A percentile compares a stretch with the other conserved stretches of the same genome.
phyloP scores from a whole-genome alignment of 2,888 invertebrate species.

The Xiphydria camelus region DNA sequence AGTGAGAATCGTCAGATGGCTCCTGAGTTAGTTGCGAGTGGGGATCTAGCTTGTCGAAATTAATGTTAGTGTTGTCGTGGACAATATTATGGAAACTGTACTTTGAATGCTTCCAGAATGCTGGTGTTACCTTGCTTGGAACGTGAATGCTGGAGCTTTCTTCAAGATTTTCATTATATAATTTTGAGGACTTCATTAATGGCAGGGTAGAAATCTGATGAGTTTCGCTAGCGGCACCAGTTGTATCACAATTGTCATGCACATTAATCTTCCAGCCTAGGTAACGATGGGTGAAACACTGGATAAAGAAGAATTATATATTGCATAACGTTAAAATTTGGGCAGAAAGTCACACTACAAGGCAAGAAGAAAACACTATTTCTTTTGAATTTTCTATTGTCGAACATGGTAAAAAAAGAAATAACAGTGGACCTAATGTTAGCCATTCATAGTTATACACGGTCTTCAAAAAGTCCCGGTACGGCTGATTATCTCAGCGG shows the following conservation, averaged over 20 bases:
- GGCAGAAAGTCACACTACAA: too few relatives aligned
- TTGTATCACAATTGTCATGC: slow-evolving; percentile 75
- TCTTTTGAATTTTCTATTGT: too few relatives aligned
- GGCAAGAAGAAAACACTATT: too few relatives aligned
- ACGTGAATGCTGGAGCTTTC: slow-evolving; percentile 44
- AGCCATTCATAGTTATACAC: too few relatives aligned
- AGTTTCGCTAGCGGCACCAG: slow-evolving; percentile 63
- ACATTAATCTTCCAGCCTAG: slow-evolving; percentile 96
- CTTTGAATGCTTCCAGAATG: slow-evolving; percentile 38
- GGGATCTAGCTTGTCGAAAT: neutral
- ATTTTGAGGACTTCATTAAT: too few relatives aligned
- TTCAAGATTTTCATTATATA: slow-evolving; percentile 45
- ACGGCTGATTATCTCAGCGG: too few relatives aligned
- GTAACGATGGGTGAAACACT: slow-evolving; percentile 92
- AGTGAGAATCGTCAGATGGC: slow-evolving; percentile 36
- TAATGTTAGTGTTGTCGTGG: slow-evolving; percentile 13
- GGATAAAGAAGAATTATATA: slow-evolving; percentile 57
- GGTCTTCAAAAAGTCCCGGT: too few relatives aligned
- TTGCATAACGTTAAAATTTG: too few relatives aligned
- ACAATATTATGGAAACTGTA: neutral
- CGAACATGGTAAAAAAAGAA: too few relatives aligned
- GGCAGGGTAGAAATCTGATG: too few relatives aligned
- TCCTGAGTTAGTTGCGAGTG: slow-evolving; percentile 34
- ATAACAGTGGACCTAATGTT: too few relatives aligned
- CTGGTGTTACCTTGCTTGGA: slow-evolving; percentile 53